Percentiles rank a stretch among this genome's conserved stretches.
These are phyloP conservation scores for Drosophila rufa DNA, from an alignment of 1,140 invertebrate genomes.

Conservation along the genomic window DNA sequence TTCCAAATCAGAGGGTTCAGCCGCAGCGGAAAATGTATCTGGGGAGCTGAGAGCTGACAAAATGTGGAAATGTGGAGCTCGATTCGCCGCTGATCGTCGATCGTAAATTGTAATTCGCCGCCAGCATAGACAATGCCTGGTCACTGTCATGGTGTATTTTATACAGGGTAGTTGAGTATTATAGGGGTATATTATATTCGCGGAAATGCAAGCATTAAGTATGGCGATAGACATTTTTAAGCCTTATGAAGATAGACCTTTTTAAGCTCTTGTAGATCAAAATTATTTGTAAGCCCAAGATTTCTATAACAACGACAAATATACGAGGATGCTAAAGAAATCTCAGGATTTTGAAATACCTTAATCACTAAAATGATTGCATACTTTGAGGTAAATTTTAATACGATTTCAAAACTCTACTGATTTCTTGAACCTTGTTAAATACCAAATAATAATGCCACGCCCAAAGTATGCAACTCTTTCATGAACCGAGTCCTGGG, in stretches of 20 bases:
- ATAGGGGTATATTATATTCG: conserved; percentile 2
- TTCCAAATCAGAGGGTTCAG: conserved; percentile 63
- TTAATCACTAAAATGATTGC: too few relatives aligned
- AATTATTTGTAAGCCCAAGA: not conserved
- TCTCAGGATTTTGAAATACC: too few relatives aligned
- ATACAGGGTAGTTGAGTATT: not conserved
- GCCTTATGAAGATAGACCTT: not conserved
- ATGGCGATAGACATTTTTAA: not conserved
- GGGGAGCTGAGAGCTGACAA: conserved; percentile 40
- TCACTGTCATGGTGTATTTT: conserved; percentile 53
- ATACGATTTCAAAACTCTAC: too few relatives aligned
- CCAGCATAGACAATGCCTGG: conserved; percentile 51
- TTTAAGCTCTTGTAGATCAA: not conserved
- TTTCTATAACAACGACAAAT: too few relatives aligned
- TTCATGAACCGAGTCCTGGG: too few relatives aligned
- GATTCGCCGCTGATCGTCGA: conserved; percentile 44
- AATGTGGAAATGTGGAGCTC: conserved; percentile 62
- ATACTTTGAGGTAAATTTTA: too few relatives aligned
- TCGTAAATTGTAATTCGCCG: conserved; percentile 46
- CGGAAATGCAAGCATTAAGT: not conserved
- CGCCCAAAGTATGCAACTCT: not conserved
- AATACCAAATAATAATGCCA: not conserved
- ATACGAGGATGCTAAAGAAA: too few relatives aligned
- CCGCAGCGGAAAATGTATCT: conserved; percentile 21
- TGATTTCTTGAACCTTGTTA: too few relatives aligned